Base-by-base conservation (phyloP, 1,140 invertebrate genomes). In the Hycleus cichorii region DNA sequence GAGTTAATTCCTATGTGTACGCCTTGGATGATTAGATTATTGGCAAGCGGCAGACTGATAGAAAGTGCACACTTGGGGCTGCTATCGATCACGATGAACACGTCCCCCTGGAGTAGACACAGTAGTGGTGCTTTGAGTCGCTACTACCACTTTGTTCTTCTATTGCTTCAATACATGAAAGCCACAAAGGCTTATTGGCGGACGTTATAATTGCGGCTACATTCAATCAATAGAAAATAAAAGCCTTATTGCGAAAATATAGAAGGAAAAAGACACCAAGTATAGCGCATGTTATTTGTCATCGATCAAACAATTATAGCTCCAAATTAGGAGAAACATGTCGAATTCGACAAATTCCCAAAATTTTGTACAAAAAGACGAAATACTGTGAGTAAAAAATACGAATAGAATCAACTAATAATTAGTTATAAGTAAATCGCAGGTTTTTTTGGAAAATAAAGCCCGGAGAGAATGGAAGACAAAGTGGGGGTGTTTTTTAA, bases 1-100 rank as follows among this genome's bases (percentile, higher is more conserved):
- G 49, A 58, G 49, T 58, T 62, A 58, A 62, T 58, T 62, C 60
- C 60, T 58, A 40, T 62, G 60, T 62, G 55, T 54, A 54, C 60
- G 49, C 52, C 60, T 58, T 54, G 55, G 49, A 62, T 62, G 60
- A 62, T 62, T 58, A 54, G 60, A 62, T 62, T 62, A 62, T 62
- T 58, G 60, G 56, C 45, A 58, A 62, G 56, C 56, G 60, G 51
- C 47, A 39, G 49, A 52, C 60, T 62, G 58, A 62, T 62, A 62
- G 55, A 62, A 62, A 62, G 54, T 62, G 60, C 60, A 62, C 60
- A 58, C 60, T 58, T 62, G 60, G 52, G 60, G 54, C 49, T 32
- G 48, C 54, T 48, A 62, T 62, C 55, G 60, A 62, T 62, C 56
- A 58, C 50, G 47, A 58, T 46, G 42, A 58, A 58, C 49, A 51